Percentiles rank a stretch among this genome's conserved stretches.
These are phyloP conservation scores for Melieria crassipennis DNA, from an alignment of 2,888 invertebrate genomes.

Conservation along the genomic window DNA sequence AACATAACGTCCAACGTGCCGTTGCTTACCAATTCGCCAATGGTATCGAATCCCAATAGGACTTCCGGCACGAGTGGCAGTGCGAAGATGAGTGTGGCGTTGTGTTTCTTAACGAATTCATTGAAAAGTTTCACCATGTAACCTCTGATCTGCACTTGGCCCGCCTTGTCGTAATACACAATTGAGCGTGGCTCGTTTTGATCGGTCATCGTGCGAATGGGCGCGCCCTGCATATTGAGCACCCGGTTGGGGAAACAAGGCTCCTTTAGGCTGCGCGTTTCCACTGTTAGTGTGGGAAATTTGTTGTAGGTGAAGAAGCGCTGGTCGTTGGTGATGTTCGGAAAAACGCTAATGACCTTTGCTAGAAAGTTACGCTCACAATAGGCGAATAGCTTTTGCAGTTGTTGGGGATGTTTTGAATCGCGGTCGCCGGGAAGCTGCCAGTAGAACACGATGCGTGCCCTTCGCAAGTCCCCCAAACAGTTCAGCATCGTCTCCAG, in stretches of 20 bases:
- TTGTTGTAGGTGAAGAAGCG: constrained; percentile 6
- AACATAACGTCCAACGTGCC: constrained; percentile 5
- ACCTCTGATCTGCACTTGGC: constrained; percentile 38
- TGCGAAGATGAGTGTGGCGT: constrained; percentile 42
- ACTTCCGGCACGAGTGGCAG: neutral
- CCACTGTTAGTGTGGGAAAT: constrained; percentile 16
- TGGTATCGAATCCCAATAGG: neutral
- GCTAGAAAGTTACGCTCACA: constrained; percentile 1
- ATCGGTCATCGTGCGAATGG: constrained; percentile 35
- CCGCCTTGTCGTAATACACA: constrained; percentile 34
- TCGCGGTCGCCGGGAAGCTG: too few relatives aligned
- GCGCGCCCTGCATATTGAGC: constrained; percentile 21
- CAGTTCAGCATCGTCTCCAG: too few relatives aligned
- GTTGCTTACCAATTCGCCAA: neutral
- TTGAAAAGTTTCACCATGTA: constrained; percentile 43
- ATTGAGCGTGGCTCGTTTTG: constrained; percentile 46
- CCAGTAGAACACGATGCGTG: too few relatives aligned
- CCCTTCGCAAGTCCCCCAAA: too few relatives aligned
- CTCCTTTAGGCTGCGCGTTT: neutral
- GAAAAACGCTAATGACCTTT: constrained; percentile 19
- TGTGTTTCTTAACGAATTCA: constrained; percentile 43
- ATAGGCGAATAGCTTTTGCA: neutral
- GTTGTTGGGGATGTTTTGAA: too few relatives aligned
- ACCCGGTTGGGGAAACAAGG: constrained; percentile 5
- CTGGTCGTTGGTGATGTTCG: neutral